These are phyloP conservation scores for Rhizomys pruinosus DNA, from an alignment of 2,113 vertebrate genomes.

Conservation along the genomic window DNA sequence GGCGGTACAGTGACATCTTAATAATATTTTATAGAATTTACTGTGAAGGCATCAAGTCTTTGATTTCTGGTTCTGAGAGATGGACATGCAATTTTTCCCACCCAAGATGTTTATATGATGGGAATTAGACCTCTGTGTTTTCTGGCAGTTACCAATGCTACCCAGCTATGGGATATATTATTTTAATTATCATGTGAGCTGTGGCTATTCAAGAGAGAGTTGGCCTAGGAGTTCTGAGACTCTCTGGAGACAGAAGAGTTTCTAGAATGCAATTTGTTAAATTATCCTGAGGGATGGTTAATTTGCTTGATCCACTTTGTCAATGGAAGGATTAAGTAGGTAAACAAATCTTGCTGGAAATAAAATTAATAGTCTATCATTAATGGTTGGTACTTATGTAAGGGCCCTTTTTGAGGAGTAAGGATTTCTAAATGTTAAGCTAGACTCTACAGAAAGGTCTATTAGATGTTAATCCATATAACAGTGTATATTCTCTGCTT, in stretches of 20 bases:
- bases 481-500: neutral
- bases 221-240: neutral
- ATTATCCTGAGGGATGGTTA: neutral
- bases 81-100: neutral
- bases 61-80: neutral
- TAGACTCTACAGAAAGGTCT: neutral
- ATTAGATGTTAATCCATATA: neutral
- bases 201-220: neutral
- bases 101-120: neutral
- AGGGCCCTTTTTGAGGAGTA: neutral
- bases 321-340: neutral
- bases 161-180: neutral
- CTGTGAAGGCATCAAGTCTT: neutral
- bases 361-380: neutral
- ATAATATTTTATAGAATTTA: neutral
- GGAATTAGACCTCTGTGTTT: neutral
- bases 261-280: neutral
- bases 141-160: neutral
- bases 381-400: neutral
- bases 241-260: neutral
- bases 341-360: neutral
- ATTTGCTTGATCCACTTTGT: neutral
- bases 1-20: neutral
- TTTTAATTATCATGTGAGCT: neutral
- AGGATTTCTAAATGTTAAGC: neutral